These are phyloP conservation scores for Lasius fuliginosus DNA, from an alignment of 2,888 invertebrate genomes.

Conservation along the genomic window DNA sequence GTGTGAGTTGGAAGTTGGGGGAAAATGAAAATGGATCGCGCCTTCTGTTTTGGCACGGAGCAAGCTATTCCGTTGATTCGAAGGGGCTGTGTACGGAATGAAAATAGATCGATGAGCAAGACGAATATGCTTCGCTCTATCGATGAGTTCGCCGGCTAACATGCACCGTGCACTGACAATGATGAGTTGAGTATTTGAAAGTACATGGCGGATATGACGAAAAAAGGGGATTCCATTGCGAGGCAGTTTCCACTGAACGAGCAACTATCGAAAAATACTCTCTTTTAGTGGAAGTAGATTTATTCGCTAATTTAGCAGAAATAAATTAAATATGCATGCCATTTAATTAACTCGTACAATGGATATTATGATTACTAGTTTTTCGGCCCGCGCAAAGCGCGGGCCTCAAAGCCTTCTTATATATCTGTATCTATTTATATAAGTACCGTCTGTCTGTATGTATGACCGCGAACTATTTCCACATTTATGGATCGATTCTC, in stretches of 20 bases:
- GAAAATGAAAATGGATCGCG: slow-evolving; percentile 54
- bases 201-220: slow-evolving; percentile 33
- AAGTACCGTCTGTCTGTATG: no score
- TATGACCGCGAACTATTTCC: no score
- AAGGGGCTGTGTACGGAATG: slow-evolving; percentile 45
- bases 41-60: slow-evolving; percentile 33
- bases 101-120: slow-evolving; percentile 56
- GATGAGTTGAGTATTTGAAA: slow-evolving; percentile 51
- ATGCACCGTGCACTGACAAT: slow-evolving; percentile 49
- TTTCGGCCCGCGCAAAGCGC: no score
- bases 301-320: slow-evolving; percentile 18
- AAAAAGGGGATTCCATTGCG: slow-evolving; percentile 20
- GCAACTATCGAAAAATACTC: neutral
- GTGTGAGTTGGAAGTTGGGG: slow-evolving; percentile 36
- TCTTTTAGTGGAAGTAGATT: neutral
- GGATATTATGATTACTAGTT: neutral
- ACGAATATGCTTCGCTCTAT: slow-evolving; percentile 53
- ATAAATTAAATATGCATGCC: neutral
- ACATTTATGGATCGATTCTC: no score
- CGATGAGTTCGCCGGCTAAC: slow-evolving; percentile 50
- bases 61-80: slow-evolving; percentile 53
- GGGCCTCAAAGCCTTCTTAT: no score
- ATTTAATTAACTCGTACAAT: neutral
- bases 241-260: slow-evolving; percentile 25
- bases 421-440: no score